Evolutionary conservation across 2,113 vertebrate species (phyloP).

Genomic region (Lucifuga dentata): DNA sequence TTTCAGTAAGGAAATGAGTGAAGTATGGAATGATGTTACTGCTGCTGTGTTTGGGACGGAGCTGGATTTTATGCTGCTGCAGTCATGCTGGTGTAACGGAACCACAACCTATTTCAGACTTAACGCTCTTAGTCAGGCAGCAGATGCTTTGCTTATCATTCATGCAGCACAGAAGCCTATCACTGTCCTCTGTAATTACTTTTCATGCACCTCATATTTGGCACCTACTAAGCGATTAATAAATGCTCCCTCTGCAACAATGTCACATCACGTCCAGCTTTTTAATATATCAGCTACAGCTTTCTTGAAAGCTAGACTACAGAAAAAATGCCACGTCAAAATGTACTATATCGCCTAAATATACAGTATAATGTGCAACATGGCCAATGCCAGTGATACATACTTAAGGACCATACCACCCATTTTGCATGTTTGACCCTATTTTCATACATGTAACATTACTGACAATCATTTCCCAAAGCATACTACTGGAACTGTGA

Average conservation of each 20-base stretch:
- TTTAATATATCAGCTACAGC: not conserved
- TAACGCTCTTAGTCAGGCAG: not conserved
- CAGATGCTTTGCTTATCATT: not conserved
- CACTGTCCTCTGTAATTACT: not conserved
- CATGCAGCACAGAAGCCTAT: not conserved
- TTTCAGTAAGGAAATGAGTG: constrained; percentile 28
- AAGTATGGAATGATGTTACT: constrained; percentile 15
- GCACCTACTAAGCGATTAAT: not conserved
- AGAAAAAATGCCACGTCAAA: too few relatives aligned
- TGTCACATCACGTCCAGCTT: not conserved
- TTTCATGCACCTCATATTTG: not conserved
- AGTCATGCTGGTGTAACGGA: not conserved
- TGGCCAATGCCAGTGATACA: too few relatives aligned
- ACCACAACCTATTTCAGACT: not conserved
- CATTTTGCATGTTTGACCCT: too few relatives aligned
- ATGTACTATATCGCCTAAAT: too few relatives aligned
- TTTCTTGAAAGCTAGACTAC: too few relatives aligned
- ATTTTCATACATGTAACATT: too few relatives aligned
- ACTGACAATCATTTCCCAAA: too few relatives aligned
- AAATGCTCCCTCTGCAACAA: not conserved
- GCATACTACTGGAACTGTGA: too few relatives aligned
- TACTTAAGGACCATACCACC: too few relatives aligned
- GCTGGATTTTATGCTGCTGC: not conserved
- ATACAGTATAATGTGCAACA: too few relatives aligned
- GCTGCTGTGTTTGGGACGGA: constrained; percentile 22